Conservation (phyloP, 1,140 invertebrate species). For the Sinonovacula constricta region DNA sequence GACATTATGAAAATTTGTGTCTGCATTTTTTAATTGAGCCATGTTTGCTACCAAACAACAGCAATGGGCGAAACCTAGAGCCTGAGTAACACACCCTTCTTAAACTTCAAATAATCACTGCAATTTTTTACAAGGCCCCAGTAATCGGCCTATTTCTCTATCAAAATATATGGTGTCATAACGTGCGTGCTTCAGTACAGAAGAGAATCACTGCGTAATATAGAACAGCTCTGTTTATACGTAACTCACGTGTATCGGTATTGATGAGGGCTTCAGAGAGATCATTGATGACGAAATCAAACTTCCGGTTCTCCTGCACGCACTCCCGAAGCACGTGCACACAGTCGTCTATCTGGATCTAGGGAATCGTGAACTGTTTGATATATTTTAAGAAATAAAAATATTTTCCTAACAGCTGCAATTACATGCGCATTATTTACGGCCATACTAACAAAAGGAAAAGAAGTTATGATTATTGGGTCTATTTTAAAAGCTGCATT, state of each 20-base stretch:
- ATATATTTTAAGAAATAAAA: background rate
- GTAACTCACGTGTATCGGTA: conserved; percentile 52
- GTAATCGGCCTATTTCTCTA: too few species aligned
- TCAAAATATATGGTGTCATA: background rate
- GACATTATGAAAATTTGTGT: too few species aligned
- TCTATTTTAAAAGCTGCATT: background rate
- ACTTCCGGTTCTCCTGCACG: conserved; percentile 87
- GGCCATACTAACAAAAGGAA: background rate
- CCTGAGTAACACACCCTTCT: too few species aligned
- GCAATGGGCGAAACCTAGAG: too few species aligned
- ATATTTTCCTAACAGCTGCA: background rate
- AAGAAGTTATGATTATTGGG: background rate
- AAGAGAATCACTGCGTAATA: background rate
- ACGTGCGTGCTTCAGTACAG: background rate
- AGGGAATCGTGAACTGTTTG: conserved; percentile 63
- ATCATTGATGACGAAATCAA: conserved; percentile 96
- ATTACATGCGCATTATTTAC: background rate
- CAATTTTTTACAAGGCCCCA: background rate
- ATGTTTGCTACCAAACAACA: too few species aligned
- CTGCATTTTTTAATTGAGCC: too few species aligned
- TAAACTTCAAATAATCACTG: conserved; percentile 18
- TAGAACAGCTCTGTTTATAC: background rate
- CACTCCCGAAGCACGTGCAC: conserved; percentile 89
- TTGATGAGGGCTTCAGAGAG: conserved; percentile 91
- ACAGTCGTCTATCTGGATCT: conserved; percentile 95